These are phyloP conservation scores for Thamnophis elegans DNA, from an alignment of 2,797 vertebrate genomes.

Conservation along the genomic window DNA sequence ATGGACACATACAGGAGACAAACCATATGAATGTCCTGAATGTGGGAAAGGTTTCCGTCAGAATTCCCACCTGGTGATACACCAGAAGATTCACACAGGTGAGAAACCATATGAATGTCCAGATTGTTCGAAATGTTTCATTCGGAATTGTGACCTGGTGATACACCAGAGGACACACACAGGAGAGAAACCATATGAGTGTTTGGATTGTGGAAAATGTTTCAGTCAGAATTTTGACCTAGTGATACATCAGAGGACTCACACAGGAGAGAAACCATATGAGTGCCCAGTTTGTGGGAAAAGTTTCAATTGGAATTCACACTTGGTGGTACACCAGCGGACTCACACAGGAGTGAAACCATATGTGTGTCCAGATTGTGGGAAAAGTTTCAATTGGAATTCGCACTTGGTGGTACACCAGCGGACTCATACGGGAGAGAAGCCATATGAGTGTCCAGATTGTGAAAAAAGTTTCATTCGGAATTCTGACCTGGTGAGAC, in stretches of 20 bases:
- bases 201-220: not conserved
- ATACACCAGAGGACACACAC: constrained; percentile 11
- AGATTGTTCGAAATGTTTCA: not conserved
- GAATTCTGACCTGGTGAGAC: constrained; percentile 57
- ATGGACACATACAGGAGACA: not conserved
- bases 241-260: constrained; percentile 55
- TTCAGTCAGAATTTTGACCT: constrained; percentile 27
- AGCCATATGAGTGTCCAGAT: constrained; percentile 60
- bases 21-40: not conserved
- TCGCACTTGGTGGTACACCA: constrained; percentile 63
- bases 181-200: constrained; percentile 19
- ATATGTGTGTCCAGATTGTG: constrained; percentile 36
- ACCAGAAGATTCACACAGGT: not conserved
- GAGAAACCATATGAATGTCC: not conserved
- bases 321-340: constrained; percentile 54
- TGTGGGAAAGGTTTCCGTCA: not conserved
- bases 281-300: constrained; percentile 55
- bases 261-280: constrained; percentile 61
- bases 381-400: constrained; percentile 63
- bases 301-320: constrained; percentile 53
- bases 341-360: constrained; percentile 55
- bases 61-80: not conserved
- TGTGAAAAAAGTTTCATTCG: constrained; percentile 64
- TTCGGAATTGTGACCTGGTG: not conserved
- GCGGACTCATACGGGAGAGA: constrained; percentile 63